Evolutionary conservation across 2,113 vertebrate species (phyloP).

Genomic region (Nerophis ophidion): DNA sequence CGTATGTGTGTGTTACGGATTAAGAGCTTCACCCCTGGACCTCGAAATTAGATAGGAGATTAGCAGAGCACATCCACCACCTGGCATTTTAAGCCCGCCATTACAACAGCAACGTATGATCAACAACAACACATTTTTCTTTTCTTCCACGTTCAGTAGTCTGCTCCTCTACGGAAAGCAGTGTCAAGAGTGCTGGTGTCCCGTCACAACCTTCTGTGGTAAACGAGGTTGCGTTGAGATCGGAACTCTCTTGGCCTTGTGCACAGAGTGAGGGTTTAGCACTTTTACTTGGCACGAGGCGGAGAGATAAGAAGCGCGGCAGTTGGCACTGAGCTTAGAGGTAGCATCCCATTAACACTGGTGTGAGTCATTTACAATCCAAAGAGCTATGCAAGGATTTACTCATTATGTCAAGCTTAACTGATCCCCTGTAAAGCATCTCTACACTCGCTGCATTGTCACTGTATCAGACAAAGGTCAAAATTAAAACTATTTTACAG

Average conservation of each 20-base stretch:
- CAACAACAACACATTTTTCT: constrained; percentile 58
- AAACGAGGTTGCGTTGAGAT: constrained; percentile 48
- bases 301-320: constrained; percentile 31
- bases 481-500: neutral
- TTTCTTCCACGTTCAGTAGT: constrained; percentile 42
- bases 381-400: constrained; percentile 9
- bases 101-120: constrained; percentile 72
- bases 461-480: constrained; percentile 2
- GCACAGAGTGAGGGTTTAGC: constrained; percentile 41
- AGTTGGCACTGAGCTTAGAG: constrained; percentile 33
- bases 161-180: neutral
- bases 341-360: constrained; percentile 58
- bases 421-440: constrained; percentile 25
- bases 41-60: constrained; percentile 69
- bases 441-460: constrained; percentile 5
- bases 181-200: constrained; percentile 2
- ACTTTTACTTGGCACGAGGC: constrained; percentile 51
- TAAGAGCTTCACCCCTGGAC: constrained; percentile 71
- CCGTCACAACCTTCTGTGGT: constrained; percentile 44
- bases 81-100: constrained; percentile 68
- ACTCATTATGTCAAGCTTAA: constrained; percentile 28
- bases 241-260: constrained; percentile 43
- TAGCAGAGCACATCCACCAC: constrained; percentile 70
- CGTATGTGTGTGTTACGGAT: constrained; percentile 63
- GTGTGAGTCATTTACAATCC: constrained; percentile 34